phyloP scores from a whole-genome alignment of 2,113 vertebrate species.

The Oxyruncus cristatus region DNA sequence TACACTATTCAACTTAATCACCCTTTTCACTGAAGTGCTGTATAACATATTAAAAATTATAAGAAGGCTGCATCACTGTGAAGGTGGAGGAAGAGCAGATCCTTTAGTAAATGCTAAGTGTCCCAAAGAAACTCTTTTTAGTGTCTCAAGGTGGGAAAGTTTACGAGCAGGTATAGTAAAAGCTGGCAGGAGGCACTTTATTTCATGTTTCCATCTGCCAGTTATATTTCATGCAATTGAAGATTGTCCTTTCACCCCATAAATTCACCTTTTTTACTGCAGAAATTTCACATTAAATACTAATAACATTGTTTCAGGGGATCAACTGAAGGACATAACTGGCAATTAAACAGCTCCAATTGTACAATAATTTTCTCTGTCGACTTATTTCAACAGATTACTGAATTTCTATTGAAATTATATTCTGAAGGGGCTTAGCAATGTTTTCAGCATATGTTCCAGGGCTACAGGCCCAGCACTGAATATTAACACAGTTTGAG shows the following conservation, averaged over 20 bases:
- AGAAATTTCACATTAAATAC: slow-evolving; percentile 45
- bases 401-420: slow-evolving; percentile 14
- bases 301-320: slow-evolving; percentile 43
- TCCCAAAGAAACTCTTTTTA: slow-evolving; percentile 27
- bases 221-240: slow-evolving; percentile 23
- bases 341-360: slow-evolving; percentile 43
- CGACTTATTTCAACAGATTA: slow-evolving; percentile 42
- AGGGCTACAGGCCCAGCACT: neutral
- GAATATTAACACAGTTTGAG: slow-evolving; percentile 16
- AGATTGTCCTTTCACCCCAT: slow-evolving; percentile 47
- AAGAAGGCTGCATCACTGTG: neutral
- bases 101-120: neutral
- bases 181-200: slow-evolving; percentile 29
- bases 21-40: neutral
- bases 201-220: slow-evolving; percentile 49
- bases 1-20: neutral
- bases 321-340: slow-evolving; percentile 24
- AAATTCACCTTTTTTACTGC: slow-evolving; percentile 42
- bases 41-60: neutral
- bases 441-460: slow-evolving; percentile 46
- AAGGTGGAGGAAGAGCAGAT: neutral
- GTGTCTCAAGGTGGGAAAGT: neutral
- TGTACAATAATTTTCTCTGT: slow-evolving; percentile 19
- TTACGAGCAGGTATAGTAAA: slow-evolving; percentile 16
- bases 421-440: neutral